Percentiles rank a stretch among this genome's conserved stretches.
Evolutionary conservation across 1,140 invertebrate species (phyloP).

Genomic region (Cydia splendana): DNA sequence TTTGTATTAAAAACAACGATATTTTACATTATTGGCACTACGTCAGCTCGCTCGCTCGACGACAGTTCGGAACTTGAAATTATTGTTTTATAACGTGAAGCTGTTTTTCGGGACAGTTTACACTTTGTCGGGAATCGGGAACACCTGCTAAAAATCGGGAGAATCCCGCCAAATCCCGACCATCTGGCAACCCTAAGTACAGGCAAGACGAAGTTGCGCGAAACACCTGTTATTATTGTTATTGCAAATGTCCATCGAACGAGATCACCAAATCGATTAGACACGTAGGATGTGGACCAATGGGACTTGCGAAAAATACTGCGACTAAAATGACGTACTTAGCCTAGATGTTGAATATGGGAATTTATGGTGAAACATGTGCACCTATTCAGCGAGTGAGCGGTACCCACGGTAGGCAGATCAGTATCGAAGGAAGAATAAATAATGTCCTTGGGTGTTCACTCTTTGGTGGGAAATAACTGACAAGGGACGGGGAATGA

Average conservation of each 20-base stretch:
- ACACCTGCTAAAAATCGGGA: no score
- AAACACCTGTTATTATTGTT: not conserved
- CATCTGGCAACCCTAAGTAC: no score
- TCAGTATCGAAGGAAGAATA: not conserved
- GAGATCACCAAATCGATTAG: constrained; percentile 28
- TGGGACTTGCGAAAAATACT: constrained; percentile 20
- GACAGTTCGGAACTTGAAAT: no score
- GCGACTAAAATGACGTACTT: constrained; percentile 18
- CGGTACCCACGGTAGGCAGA: not conserved
- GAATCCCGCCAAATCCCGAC: no score
- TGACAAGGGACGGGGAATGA: not conserved
- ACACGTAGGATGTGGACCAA: constrained; percentile 22
- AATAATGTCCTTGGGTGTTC: not conserved
- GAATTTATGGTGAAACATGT: constrained; percentile 17
- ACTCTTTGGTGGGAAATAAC: not conserved
- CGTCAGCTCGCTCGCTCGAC: no score
- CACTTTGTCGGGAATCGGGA: no score
- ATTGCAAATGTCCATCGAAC: not conserved
- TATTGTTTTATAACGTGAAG: no score
- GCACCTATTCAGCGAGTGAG: not conserved
- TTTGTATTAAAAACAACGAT: no score
- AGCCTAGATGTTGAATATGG: constrained; percentile 16
- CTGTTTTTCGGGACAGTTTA: no score
- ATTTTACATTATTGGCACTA: no score
- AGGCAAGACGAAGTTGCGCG: not conserved